Conservation (phyloP, 2,888 invertebrate genomes). For the Holacanthella duospinosa region DNA sequence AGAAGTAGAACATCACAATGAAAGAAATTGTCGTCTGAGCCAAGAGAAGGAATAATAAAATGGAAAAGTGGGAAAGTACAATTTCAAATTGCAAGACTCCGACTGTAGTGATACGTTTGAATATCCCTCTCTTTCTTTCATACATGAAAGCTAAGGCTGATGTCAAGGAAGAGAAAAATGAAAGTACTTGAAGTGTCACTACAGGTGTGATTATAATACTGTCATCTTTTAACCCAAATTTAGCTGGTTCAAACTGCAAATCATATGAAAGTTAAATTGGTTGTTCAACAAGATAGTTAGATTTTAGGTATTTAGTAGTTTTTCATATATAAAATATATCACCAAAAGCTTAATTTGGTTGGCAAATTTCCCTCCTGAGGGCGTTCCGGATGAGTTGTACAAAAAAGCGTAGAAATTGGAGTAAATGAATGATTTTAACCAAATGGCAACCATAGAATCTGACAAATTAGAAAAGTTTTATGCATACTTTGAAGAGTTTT, state of each 20-base stretch:
- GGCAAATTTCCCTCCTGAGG: no score
- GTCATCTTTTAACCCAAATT: not conserved
- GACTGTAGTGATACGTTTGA: not conserved
- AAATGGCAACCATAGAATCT: no score
- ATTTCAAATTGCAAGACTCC: not conserved
- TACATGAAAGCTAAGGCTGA: not conserved
- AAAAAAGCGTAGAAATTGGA: no score
- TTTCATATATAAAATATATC: no score
- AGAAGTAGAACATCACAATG: not conserved
- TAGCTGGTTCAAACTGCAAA: not conserved
- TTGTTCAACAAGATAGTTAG: no score
- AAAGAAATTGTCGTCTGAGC: not conserved
- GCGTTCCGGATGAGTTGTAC: no score
- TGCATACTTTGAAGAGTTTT: no score
- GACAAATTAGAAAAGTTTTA: no score
- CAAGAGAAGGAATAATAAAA: not conserved
- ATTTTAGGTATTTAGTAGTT: no score
- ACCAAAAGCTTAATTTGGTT: no score
- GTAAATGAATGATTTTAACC: no score
- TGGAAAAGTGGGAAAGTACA: not conserved
- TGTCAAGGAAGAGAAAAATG: not conserved
- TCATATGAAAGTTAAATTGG: no score
- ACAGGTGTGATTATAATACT: not conserved
- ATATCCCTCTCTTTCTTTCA: not conserved
- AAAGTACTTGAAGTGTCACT: not conserved